Conservation (phyloP, 2,113 vertebrate genomes). For the Rhynchomys soricoides region DNA sequence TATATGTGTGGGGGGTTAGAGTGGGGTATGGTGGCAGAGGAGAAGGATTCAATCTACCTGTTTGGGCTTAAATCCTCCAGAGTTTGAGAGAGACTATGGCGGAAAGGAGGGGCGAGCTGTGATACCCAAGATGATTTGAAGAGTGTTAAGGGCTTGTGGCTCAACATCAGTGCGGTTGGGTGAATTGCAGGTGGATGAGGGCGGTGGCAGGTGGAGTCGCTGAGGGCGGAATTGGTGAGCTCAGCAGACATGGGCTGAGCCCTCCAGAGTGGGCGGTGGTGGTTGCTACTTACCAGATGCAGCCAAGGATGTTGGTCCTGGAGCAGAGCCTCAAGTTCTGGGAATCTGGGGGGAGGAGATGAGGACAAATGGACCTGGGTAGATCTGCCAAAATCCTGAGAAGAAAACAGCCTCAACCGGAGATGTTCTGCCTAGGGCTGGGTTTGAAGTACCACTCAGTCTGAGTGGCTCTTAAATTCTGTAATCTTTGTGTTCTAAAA, state of each 20-base stretch:
- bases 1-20: neutral
- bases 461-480: neutral
- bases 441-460: neutral
- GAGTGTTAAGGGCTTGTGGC: neutral
- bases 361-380: neutral
- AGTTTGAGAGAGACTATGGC: neutral
- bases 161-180: neutral
- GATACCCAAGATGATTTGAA: neutral
- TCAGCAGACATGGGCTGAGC: neutral
- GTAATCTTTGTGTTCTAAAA: neutral
- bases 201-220: neutral
- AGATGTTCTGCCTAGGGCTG: neutral
- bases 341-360: neutral
- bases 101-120: neutral
- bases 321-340: neutral
- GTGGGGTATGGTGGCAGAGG: neutral
- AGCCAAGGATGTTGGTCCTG: neutral
- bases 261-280: neutral
- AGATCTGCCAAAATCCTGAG: neutral
- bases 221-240: neutral
- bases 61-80: neutral
- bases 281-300: neutral
- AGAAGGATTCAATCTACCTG: too few species aligned
- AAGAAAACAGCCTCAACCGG: neutral
- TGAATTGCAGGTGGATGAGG: neutral